Evolutionary conservation across 1,140 invertebrate species (phyloP), one percentile per base, ranked within the genome.

Genomic region (Planococcus citri): DNA sequence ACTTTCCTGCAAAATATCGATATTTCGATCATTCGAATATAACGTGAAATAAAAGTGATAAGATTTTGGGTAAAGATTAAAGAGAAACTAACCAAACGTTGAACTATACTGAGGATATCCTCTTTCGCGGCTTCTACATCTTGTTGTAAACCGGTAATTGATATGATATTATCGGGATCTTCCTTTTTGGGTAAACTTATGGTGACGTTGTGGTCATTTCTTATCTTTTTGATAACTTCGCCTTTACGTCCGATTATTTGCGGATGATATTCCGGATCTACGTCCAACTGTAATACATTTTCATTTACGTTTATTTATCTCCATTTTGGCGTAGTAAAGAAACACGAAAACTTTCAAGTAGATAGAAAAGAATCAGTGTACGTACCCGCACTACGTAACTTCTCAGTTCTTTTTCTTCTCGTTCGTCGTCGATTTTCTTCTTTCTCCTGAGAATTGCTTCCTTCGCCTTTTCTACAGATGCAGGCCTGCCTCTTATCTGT

Each of bases 71-170:
- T n/a, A n/a, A n/a, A n/a, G n/a, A n/a, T n/a, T n/a, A n/a, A n/a
- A n/a, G n/a, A n/a, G 17, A 2, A 38, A 80, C 83, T 81, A 79
- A 90, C 88, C 80, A 92, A 81, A 78, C 95, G 89, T 73, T 88
- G 86, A 0, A 97, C 92, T 74, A 97, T 95, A 74, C 90, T 88
- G 78, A 94, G 81, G 71, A 98, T 97, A 72, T 91, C 92, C 73
- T 95, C 91, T 74, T 87, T 87, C 21, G 95, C 95, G 70, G 83
- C 84, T 41, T 88, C 79, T 3, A 89, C 88, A 76, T 92, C 89
- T 69, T 91, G 85, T 79, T 98, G 92, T 76, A 95, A 97, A 25
- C 95, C 95, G 72, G 86, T 89, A 73, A 98, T 92, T 29, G 88
- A 92, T 73, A 97, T 96, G 68, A 88, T 83, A 73, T 91, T 88